Evolutionary conservation across 2,888 invertebrate genomes (phyloP).

Genomic region (Macropis europaea): DNA sequence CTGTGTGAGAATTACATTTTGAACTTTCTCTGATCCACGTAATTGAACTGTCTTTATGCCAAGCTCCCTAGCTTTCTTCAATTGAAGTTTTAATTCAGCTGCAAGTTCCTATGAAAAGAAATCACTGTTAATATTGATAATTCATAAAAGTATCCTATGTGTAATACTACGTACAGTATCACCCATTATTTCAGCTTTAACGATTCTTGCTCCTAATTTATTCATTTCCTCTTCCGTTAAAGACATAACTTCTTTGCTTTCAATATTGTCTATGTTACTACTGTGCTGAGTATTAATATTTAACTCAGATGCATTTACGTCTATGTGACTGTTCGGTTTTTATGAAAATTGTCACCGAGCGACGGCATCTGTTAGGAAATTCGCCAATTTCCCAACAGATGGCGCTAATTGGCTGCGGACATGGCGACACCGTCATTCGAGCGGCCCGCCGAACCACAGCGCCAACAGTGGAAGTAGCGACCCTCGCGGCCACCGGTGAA

Average conservation of each 20-base stretch:
- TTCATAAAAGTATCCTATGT: neutral
- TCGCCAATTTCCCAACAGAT: too few species aligned
- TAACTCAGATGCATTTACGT: constrained; percentile 15
- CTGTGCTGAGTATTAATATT: neutral
- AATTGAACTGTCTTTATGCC: constrained; percentile 61
- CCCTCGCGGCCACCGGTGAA: too few species aligned
- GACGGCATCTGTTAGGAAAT: too few species aligned
- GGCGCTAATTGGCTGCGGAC: too few species aligned
- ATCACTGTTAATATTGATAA: neutral
- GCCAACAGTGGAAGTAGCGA: too few species aligned
- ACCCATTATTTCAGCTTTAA: constrained; percentile 97
- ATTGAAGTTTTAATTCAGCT: constrained; percentile 86
- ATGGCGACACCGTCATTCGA: too few species aligned
- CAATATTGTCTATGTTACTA: constrained; percentile 20
- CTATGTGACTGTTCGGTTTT: too few species aligned
- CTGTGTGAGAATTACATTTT: constrained; percentile 84
- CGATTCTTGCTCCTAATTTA: constrained; percentile 91
- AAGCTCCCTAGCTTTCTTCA: constrained; percentile 86
- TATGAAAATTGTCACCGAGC: too few species aligned
- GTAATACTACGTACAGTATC: constrained; percentile 81
- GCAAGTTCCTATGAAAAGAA: constrained; percentile 81
- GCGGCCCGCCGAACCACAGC: too few species aligned
- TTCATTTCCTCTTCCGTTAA: constrained; percentile 93
- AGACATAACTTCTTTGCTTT: constrained; percentile 40
- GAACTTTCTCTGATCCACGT: constrained; percentile 19